Conservation (phyloP, 2,113 vertebrate genomes). For the Crotalus horridus region DNA sequence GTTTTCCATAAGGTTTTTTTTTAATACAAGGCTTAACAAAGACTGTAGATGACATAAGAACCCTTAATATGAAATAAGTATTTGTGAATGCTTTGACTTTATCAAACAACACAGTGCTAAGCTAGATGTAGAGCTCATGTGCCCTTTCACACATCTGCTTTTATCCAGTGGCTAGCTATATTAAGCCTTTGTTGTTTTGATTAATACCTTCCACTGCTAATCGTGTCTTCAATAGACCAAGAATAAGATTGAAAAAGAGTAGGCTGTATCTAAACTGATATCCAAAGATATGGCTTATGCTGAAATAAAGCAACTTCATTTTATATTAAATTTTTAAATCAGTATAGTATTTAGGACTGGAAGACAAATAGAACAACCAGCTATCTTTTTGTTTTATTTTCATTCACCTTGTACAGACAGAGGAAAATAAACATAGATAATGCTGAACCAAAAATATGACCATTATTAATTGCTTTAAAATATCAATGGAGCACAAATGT, state of each 20-base stretch:
- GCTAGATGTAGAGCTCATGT: neutral
- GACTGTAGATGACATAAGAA: neutral
- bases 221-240: neutral
- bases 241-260: neutral
- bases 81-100: neutral
- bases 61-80: neutral
- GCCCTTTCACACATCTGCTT: constrained; percentile 5
- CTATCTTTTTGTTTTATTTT: neutral
- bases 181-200: constrained; percentile 2
- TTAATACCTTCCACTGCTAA: constrained; percentile 1
- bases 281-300: neutral
- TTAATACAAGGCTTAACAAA: neutral
- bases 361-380: neutral
- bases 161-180: neutral
- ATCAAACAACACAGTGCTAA: neutral
- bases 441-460: neutral
- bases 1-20: neutral
- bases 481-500: neutral
- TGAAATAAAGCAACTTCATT: neutral
- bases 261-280: neutral
- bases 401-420: neutral
- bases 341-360: neutral
- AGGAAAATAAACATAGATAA: neutral
- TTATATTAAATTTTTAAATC: neutral
- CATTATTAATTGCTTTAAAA: neutral